phyloP scores from a whole-genome alignment of 2,113 vertebrate genomes.

The Otolemur garnettii region DNA sequence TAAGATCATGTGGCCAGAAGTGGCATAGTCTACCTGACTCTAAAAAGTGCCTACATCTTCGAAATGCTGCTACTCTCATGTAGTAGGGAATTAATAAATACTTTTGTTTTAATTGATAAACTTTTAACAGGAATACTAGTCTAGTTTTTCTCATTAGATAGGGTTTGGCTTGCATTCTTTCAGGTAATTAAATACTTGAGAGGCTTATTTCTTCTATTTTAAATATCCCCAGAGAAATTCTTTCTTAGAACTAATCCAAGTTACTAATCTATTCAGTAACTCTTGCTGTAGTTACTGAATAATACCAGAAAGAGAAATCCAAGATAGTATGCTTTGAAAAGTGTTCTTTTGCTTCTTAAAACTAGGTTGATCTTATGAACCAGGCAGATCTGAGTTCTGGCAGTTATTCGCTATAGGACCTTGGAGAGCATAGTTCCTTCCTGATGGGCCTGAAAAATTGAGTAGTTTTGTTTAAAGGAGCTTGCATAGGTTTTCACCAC shows the following conservation, averaged over 20 bases:
- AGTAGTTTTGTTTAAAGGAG: constrained; percentile 55
- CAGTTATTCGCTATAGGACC: constrained; percentile 18
- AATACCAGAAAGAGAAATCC: constrained; percentile 53
- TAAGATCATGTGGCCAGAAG: constrained; percentile 14
- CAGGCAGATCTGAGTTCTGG: constrained; percentile 34
- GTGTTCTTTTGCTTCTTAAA: constrained; percentile 61
- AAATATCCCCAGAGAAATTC: constrained; percentile 54
- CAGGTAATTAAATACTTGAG: constrained; percentile 29
- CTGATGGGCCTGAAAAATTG: constrained; percentile 57
- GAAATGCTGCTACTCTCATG: background rate
- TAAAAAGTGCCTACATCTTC: background rate
- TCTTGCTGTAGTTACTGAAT: constrained; percentile 59
- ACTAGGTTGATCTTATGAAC: constrained; percentile 46
- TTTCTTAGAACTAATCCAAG: constrained; percentile 30
- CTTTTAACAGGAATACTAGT: background rate
- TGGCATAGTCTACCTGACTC: constrained; percentile 39
- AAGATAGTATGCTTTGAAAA: constrained; percentile 32
- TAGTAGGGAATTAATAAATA: constrained; percentile 13
- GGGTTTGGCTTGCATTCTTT: constrained; percentile 34
- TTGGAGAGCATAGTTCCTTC: constrained; percentile 45
- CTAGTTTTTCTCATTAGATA: constrained; percentile 41
- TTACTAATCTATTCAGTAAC: background rate
- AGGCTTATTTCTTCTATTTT: constrained; percentile 44
- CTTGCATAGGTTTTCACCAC: background rate
- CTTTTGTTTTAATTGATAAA: constrained; percentile 42